Percentiles rank a stretch among this genome's conserved stretches.
phyloP scores from a whole-genome alignment of 2,113 vertebrate genomes.

The Ochotona curzoniae region DNA sequence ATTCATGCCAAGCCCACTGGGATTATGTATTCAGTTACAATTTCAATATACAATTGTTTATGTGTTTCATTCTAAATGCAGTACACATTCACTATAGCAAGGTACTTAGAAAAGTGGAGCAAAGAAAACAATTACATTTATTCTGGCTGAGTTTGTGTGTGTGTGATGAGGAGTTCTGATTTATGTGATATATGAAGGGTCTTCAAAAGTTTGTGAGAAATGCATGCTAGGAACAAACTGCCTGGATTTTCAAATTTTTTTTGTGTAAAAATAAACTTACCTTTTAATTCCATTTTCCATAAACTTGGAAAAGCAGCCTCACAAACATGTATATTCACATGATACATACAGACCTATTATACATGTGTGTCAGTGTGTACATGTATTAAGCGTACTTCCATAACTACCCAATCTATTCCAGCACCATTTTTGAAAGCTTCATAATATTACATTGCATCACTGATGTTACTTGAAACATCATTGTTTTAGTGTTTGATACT shows the following conservation, averaged over 20 bases:
- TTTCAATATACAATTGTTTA: not conserved
- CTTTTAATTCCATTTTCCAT: no score
- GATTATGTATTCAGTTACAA: not conserved
- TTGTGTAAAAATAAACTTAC: no score
- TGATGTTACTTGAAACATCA: not conserved
- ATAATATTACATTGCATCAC: not conserved
- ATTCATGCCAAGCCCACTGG: no score
- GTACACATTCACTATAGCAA: not conserved
- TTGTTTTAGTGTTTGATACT: not conserved
- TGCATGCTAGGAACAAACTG: no score
- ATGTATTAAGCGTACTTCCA: not conserved
- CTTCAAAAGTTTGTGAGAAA: no score
- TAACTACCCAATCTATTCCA: not conserved
- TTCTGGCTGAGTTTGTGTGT: not conserved
- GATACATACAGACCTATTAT: not conserved
- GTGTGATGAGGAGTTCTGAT: not conserved
- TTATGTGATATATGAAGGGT: not conserved
- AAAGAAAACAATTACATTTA: not conserved
- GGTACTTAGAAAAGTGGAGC: not conserved
- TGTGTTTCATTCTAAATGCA: not conserved
- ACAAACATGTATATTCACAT: not conserved
- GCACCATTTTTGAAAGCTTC: not conserved
- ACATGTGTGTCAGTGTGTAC: no score
- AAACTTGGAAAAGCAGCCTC: no score
- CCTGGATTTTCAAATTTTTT: no score